Evolutionary conservation across 1,140 invertebrate genomes (phyloP), one percentile per base, ranked within the genome.

Genomic region (Zaprionus nigranus): DNA sequence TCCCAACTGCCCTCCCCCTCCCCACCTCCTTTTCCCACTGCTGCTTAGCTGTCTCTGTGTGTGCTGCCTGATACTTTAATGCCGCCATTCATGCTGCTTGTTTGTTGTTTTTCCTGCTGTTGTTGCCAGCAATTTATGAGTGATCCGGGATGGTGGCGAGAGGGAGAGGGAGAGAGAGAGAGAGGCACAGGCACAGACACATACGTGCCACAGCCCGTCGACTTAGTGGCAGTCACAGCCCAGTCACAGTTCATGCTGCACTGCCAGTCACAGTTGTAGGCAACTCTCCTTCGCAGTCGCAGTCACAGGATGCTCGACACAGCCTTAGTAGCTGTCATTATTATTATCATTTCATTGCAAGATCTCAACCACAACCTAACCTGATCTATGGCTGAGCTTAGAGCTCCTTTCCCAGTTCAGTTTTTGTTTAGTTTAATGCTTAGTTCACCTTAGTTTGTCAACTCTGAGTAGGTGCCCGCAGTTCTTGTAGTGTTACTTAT

Each of bases 31-130:
- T n/a, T 40, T 6, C 5, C 15, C 5, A 7, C 24, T 15, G 4
- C 12, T 9, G 1, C 36, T 51, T 20, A 30, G 12, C 30, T 63
- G 20, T 68, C 51, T 65, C 56, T 59, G 40, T 53, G 64, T 62
- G 36, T 68, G 26, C 73, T 66, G 65, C 58, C 78, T 75, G 79
- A 86, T 86, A 85, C 83, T 82, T 87, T 86, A 86, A 87, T 87
- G 54, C 80, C 76, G 68, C 80, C 71, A 80, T 86, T 82, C 83
- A 86, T 79, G 79, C 49, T 56, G 57, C 68, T 74, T 79, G 54
- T 58, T 78, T 81, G 38, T 20, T 36, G 61, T 15, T 64, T 49
- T 20, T 56, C 40, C 40, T 24, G 46, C 46, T 9, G 20, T 22
- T 68, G 34, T 46, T 68, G 66, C 58, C 30, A 43, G 76, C 76